A percentile compares a stretch with the other conserved stretches of the same genome.
Conservation (phyloP, 2,113 vertebrate genomes). For the Prunella himalayana region DNA sequence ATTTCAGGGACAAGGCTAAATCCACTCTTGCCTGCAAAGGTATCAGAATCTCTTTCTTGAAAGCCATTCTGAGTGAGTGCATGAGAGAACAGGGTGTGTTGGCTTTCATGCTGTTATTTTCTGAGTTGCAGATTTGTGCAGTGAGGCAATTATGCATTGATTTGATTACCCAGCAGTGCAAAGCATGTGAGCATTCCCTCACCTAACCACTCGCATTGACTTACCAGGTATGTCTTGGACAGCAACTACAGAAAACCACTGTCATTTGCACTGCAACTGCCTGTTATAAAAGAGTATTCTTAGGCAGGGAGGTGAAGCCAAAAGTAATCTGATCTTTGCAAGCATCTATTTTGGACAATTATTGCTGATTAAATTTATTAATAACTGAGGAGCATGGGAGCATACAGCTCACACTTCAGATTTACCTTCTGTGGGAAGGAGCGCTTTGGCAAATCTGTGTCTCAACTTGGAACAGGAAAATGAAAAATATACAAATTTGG, state of each 20-base stretch:
- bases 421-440: background rate
- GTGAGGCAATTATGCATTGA: background rate
- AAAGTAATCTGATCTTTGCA: background rate
- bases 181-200: background rate
- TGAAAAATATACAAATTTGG: background rate
- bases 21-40: background rate
- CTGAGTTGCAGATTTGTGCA: background rate
- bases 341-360: background rate
- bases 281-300: background rate
- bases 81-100: background rate
- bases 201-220: background rate
- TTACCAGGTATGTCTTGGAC: background rate
- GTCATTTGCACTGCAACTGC: background rate
- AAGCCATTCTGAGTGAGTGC: background rate
- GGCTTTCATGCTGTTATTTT: background rate
- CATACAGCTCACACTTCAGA: background rate
- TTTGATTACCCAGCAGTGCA: background rate
- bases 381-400: background rate
- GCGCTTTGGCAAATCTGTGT: background rate
- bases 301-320: background rate
- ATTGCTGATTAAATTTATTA: conserved; percentile 1
- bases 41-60: background rate
- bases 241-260: background rate
- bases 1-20: background rate
- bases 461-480: background rate